phyloP scores from a whole-genome alignment of 1,140 invertebrate genomes.

The Drosophila biarmipes region DNA sequence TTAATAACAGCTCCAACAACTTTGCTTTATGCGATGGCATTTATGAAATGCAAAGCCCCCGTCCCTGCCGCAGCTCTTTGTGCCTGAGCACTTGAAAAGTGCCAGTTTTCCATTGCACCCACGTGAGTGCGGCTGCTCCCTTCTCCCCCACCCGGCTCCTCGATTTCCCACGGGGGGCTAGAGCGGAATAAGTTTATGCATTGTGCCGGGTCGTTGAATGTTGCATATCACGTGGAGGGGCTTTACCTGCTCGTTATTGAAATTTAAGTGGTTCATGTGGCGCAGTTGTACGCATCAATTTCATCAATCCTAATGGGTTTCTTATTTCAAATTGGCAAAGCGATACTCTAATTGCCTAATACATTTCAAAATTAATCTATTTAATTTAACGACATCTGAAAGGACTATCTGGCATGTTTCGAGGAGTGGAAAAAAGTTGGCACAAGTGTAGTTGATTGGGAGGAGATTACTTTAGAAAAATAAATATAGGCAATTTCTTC shows the following conservation, averaged over 20 bases:
- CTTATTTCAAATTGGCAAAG: not conserved
- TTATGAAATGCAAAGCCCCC: slow-evolving; percentile 78
- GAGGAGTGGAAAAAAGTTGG: too few species aligned
- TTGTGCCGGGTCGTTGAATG: slow-evolving; percentile 35
- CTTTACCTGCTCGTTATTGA: slow-evolving; percentile 35
- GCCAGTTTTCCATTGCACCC: slow-evolving; percentile 43
- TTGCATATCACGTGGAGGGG: slow-evolving; percentile 17
- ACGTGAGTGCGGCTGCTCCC: slow-evolving; percentile 9
- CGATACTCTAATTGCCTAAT: not conserved
- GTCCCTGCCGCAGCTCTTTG: slow-evolving; percentile 55
- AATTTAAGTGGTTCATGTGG: slow-evolving; percentile 28
- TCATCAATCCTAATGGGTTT: slow-evolving; percentile 5
- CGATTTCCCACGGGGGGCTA: slow-evolving; percentile 14
- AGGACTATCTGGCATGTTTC: too few species aligned
- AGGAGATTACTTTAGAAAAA: too few species aligned
- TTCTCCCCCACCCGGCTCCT: not conserved
- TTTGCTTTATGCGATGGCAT: slow-evolving; percentile 76
- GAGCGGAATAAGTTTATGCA: slow-evolving; percentile 47
- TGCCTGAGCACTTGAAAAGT: slow-evolving; percentile 61
- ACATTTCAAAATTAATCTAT: too few species aligned
- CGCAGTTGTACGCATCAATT: slow-evolving; percentile 6
- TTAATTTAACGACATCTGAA: too few species aligned
- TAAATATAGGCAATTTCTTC: too few species aligned
- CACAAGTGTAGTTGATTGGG: too few species aligned
- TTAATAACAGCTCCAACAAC: slow-evolving; percentile 80